A percentile compares a stretch with the other conserved stretches of the same genome.
phyloP scores from a whole-genome alignment of 2,888 invertebrate species.

The Pogonocherus hispidulus region DNA sequence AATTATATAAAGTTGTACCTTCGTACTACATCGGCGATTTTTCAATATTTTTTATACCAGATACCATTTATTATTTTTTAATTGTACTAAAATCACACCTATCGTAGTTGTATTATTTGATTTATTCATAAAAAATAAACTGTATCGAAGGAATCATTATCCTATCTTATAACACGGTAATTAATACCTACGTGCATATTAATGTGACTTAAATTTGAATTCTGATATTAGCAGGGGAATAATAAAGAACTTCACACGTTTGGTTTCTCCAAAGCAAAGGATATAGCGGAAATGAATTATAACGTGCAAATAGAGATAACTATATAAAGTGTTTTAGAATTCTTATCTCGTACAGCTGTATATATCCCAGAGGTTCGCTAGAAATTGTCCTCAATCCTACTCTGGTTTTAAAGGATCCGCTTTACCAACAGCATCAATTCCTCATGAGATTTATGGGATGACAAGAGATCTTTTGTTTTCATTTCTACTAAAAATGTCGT shows the following conservation, averaged over 20 bases:
- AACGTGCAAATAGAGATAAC: constrained; percentile 5
- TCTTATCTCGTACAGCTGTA: constrained; percentile 47
- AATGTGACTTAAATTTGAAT: too few relatives aligned
- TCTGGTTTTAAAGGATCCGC: constrained; percentile 57
- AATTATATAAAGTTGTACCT: too few relatives aligned
- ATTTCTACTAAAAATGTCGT: constrained; percentile 45
- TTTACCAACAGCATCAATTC: constrained; percentile 61
- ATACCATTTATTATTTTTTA: too few relatives aligned
- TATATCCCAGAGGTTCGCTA: constrained; percentile 43
- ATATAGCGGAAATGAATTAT: constrained; percentile 11
- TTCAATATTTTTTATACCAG: too few relatives aligned
- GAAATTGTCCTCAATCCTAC: constrained; percentile 52
- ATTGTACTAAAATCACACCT: too few relatives aligned
- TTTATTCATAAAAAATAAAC: too few relatives aligned
- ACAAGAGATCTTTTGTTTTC: constrained; percentile 50
- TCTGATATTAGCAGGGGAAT: too few relatives aligned
- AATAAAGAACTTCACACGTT: background rate
- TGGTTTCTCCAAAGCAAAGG: background rate
- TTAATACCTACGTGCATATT: too few relatives aligned
- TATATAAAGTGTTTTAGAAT: constrained; percentile 40
- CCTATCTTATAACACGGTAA: too few relatives aligned
- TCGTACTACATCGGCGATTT: too few relatives aligned
- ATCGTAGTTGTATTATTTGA: too few relatives aligned
- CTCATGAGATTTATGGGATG: constrained; percentile 57
- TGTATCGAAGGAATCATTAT: too few relatives aligned